These are phyloP conservation scores for Hyles vespertilio DNA, from an alignment of 1,140 invertebrate species.

Conservation along the genomic window DNA sequence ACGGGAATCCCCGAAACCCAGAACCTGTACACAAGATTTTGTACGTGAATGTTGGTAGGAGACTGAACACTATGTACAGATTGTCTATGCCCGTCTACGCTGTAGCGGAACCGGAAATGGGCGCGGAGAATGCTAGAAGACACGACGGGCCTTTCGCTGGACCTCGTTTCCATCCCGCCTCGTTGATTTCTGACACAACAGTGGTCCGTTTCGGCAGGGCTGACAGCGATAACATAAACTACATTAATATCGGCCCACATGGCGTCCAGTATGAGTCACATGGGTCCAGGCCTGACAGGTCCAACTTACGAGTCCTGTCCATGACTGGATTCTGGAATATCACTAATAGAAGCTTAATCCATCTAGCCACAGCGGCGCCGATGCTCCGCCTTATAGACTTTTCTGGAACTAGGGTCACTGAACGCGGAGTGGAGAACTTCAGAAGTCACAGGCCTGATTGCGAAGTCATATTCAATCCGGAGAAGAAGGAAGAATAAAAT, in stretches of 20 bases:
- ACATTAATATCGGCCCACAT: constrained; percentile 43
- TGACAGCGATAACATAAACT: constrained; percentile 44
- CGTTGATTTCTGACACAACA: constrained; percentile 44
- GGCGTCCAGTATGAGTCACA: constrained; percentile 9
- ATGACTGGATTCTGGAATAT: constrained; percentile 79
- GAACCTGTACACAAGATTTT: constrained; percentile 13
- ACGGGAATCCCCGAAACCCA: neutral
- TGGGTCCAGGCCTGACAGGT: constrained; percentile 37
- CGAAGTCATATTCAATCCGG: constrained; percentile 21
- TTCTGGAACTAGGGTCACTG: constrained; percentile 77
- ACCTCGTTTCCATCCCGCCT: constrained; percentile 15
- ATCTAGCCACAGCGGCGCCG: constrained; percentile 78
- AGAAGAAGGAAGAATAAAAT: neutral
- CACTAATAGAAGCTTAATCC: constrained; percentile 79
- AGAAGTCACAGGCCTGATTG: constrained; percentile 39
- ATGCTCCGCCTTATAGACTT: constrained; percentile 78
- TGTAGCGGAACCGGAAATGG: neutral
- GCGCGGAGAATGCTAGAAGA: neutral
- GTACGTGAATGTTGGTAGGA: constrained; percentile 24
- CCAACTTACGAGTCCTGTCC: constrained; percentile 49
- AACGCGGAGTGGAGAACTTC: constrained; percentile 76
- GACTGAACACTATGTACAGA: constrained; percentile 16
- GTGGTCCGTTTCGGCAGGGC: constrained; percentile 46
- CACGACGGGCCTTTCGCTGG: constrained; percentile 2
- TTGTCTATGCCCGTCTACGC: constrained; percentile 8